Percentiles rank a stretch among this genome's conserved stretches.
These are phyloP conservation scores for Ichneumon xanthorius DNA, from an alignment of 2,888 invertebrate species.

Conservation along the genomic window DNA sequence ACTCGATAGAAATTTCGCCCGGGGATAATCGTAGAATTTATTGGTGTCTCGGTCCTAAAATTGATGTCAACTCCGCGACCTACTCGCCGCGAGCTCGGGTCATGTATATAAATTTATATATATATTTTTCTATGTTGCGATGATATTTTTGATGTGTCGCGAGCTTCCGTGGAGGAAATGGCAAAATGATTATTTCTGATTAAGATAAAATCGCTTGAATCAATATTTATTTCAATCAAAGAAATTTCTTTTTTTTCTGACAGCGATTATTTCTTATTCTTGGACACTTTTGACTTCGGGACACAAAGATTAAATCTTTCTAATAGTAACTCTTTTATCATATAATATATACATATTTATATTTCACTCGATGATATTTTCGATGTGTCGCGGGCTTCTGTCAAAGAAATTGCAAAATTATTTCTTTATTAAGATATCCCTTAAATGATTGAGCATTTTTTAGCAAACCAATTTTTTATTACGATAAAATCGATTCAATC, in stretches of 20 bases:
- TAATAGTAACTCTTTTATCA: neutral
- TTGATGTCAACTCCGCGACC: neutral
- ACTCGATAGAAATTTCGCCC: slow-evolving; percentile 68
- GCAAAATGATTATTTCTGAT: neutral
- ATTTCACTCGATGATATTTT: neutral
- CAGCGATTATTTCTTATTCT: too few species aligned
- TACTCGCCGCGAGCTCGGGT: neutral
- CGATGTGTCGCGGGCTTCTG: too few species aligned
- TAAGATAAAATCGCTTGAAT: neutral
- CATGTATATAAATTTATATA: neutral
- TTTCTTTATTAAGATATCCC: too few species aligned
- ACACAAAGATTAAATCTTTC: neutral
- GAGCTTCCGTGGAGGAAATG: neutral
- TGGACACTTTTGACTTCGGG: neutral
- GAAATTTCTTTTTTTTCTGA: too few species aligned
- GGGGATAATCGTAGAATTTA: slow-evolving; percentile 62
- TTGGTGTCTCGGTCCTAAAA: slow-evolving; percentile 23
- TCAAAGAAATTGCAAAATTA: too few species aligned
- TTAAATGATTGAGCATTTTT: too few species aligned
- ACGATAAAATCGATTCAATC: too few species aligned
- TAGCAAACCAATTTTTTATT: too few species aligned
- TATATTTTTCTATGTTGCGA: neutral
- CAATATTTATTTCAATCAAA: neutral
- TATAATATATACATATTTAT: neutral
- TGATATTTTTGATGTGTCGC: neutral